Conservation (phyloP, 2,888 invertebrate genomes). For the Deilephila porcellus region DNA sequence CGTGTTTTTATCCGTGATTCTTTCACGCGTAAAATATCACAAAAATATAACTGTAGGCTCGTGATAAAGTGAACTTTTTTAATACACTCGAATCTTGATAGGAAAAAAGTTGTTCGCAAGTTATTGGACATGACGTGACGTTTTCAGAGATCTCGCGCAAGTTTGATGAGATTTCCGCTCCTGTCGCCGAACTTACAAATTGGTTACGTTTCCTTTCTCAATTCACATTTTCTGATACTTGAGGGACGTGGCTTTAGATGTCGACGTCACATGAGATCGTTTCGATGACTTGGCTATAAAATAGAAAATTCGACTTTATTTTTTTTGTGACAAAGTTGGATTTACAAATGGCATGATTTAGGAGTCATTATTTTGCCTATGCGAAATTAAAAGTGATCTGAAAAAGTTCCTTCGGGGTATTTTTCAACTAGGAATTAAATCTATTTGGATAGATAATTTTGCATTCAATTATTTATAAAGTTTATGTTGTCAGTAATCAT, state of each 20-base stretch:
- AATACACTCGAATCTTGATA: background rate
- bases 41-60: background rate
- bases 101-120: slow-evolving; percentile 1
- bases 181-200: slow-evolving; percentile 23
- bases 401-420: too few relatives aligned
- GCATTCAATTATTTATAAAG: too few relatives aligned
- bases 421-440: too few relatives aligned
- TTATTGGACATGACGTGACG: slow-evolving; percentile 10
- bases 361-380: too few relatives aligned
- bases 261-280: background rate
- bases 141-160: slow-evolving; percentile 14
- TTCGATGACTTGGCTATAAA: background rate
- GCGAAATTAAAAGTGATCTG: too few relatives aligned
- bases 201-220: slow-evolving; percentile 14
- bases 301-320: too few relatives aligned
- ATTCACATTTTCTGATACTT: slow-evolving; percentile 10
- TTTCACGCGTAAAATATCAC: background rate
- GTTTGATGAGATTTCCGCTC: slow-evolving; percentile 26
- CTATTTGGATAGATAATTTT: too few relatives aligned
- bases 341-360: too few relatives aligned
- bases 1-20: background rate
- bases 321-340: too few relatives aligned
- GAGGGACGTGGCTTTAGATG: background rate
- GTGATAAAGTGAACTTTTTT: background rate
- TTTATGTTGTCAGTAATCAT: too few relatives aligned